Evolutionary conservation across 2,888 invertebrate species (phyloP), one percentile per base, ranked within the genome.

Genomic region (Heliconius ethilla): DNA sequence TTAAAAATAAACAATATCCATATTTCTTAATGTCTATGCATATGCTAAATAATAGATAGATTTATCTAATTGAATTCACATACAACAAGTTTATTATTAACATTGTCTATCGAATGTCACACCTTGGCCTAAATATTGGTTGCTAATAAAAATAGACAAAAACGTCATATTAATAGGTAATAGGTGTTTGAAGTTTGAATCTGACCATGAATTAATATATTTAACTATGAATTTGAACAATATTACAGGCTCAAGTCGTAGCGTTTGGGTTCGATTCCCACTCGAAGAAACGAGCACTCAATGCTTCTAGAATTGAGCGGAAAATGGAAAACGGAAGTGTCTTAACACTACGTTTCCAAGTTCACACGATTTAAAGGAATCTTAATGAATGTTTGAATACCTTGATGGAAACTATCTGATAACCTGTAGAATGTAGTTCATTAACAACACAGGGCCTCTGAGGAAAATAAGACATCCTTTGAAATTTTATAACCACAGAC

Each of bases 401-500:
- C 11, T 13, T n/a, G 33, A 33, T 72, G n/a, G 55, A 33, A 55
- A 55, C 55, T 29, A 9, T 33, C 9, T 51, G 70, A 72, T 33
- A 55, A 18, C 33, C 51, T 33, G 33, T 55, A 72, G 70, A 72
- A 72, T 72, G 55, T 72, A 59, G 70, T 33, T 72, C 70, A 72
- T 55, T 72, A 33, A 72, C 55, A 33, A 55, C 29, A 13, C 67
- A 33, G 29, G 7, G 55, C n/a, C 55, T 72, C 33, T 72, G 45
- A 76, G 76, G 76, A 76, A 76, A 76, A 76, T 76, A 70, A 70
- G 76, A 45, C 11, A 63, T 45, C 63, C 63, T 76, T 76, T 70
- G 70, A 75, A 40, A 70, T 45, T 70, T 70, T 76, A 62, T n/a
- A 62, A 70, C 29, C 70, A 33, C 29, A 65, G 63, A 70, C 29